These are phyloP conservation scores for Apus apus DNA, from an alignment of 2,113 vertebrate species.

Conservation along the genomic window DNA sequence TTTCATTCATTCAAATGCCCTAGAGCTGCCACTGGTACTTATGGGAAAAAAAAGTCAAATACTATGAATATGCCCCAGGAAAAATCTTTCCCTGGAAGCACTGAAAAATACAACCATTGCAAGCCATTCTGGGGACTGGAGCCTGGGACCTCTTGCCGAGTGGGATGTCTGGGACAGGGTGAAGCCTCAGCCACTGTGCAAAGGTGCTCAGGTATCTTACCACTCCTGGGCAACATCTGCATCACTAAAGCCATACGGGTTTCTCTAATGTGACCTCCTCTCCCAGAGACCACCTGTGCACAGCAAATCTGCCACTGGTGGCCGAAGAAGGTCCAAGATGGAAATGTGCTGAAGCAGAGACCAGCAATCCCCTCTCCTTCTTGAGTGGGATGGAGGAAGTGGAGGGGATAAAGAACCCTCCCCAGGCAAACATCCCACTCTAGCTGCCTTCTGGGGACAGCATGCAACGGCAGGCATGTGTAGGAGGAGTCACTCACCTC, in stretches of 20 bases:
- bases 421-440: accelerated
- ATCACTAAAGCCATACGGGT: not conserved
- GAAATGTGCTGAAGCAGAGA: not conserved
- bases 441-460: not conserved
- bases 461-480: accelerated
- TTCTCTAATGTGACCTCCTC: not conserved
- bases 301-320: not conserved
- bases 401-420: not conserved
- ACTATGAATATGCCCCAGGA: constrained; percentile 26
- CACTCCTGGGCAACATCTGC: not conserved
- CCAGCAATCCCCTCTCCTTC: not conserved
- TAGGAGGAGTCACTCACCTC: not conserved
- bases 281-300: accelerated
- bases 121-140: constrained; percentile 27
- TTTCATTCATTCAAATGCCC: constrained; percentile 45
- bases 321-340: not conserved
- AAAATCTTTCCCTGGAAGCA: not conserved
- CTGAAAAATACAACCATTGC: constrained; percentile 7
- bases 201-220: not conserved
- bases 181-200: not conserved
- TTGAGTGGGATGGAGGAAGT: not conserved
- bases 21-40: constrained; percentile 16
- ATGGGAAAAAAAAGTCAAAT: constrained; percentile 18
- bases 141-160: not conserved
- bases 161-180: not conserved